Conservation (phyloP, 1,140 invertebrate species). For the Drosophila murphyi region DNA sequence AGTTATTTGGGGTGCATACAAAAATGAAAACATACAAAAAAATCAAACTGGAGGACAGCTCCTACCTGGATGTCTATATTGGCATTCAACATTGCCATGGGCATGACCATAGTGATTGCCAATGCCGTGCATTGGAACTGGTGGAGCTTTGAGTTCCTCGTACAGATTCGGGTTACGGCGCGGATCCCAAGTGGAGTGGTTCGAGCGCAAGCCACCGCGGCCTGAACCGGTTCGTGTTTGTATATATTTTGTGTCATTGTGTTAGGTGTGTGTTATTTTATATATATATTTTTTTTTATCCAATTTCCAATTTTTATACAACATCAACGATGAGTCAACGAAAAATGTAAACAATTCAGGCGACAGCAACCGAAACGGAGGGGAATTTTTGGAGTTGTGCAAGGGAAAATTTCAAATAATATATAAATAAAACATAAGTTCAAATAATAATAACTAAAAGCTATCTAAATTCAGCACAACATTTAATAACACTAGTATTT, state of each 20-base stretch:
- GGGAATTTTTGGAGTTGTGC: conserved; percentile 40
- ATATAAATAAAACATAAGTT: conserved; percentile 32
- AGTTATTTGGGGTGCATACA: not conserved
- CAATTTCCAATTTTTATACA: conserved; percentile 80
- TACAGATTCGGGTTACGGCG: conserved; percentile 90
- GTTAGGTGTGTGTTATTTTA: conserved; percentile 46
- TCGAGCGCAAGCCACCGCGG: conserved; percentile 85
- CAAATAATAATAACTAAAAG: conserved; percentile 19
- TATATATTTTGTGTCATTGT: conserved; percentile 34
- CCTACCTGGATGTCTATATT: conserved; percentile 86
- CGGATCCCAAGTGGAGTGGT: conserved; percentile 94
- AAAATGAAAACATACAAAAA: conserved; percentile 27
- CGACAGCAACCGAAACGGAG: conserved; percentile 55
- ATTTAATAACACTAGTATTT: conserved; percentile 60
- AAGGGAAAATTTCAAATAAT: conserved; percentile 49
- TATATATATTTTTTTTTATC: conserved; percentile 46
- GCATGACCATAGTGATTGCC: conserved; percentile 74
- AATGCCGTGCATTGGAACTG: conserved; percentile 84
- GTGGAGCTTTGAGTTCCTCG: conserved; percentile 90
- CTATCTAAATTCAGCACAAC: conserved; percentile 72
- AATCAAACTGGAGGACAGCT: conserved; percentile 39
- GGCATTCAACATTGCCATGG: conserved; percentile 87
- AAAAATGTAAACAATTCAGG: conserved; percentile 63
- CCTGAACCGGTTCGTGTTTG: conserved; percentile 54
- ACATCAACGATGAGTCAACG: conserved; percentile 71